Conservation (phyloP, 2,797 vertebrate species). For the Clarias laeviceps region DNA sequence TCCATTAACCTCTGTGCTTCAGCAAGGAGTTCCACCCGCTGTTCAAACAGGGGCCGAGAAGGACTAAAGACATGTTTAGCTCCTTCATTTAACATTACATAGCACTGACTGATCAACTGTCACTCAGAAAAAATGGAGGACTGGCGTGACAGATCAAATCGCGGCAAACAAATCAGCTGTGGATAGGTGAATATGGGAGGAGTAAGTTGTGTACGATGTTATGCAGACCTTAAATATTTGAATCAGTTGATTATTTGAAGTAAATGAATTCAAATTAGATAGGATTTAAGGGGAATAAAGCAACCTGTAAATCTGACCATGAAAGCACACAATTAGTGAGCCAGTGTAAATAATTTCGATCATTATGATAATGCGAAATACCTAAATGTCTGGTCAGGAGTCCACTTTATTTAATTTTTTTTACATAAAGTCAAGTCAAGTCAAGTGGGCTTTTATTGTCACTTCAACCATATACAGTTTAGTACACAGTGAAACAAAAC, state of each 20-base stretch:
- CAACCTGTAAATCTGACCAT: background rate
- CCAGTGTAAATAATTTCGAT: background rate
- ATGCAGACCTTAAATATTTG: too few relatives aligned
- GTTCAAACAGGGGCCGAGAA: slow-evolving; percentile 42
- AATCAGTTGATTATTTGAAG: too few relatives aligned
- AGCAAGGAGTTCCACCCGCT: slow-evolving; percentile 43
- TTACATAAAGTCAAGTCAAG: too few relatives aligned
- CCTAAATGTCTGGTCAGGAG: background rate
- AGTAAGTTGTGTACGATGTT: too few relatives aligned
- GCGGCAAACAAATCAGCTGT: slow-evolving; percentile 9
- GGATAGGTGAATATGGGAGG: too few relatives aligned
- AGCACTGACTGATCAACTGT: slow-evolving; percentile 62
- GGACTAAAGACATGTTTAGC: slow-evolving; percentile 78
- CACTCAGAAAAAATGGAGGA: slow-evolving; percentile 58
- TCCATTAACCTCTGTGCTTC: slow-evolving; percentile 84
- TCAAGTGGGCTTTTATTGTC: too few relatives aligned
- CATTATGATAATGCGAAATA: background rate
- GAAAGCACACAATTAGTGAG: background rate
- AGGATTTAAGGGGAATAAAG: background rate
- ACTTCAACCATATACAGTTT: too few relatives aligned
- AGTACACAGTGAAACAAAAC: too few relatives aligned
- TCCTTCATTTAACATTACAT: slow-evolving; percentile 77
- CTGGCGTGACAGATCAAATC: slow-evolving; percentile 33
- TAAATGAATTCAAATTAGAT: background rate
- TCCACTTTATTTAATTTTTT: too few relatives aligned